Percentiles rank a stretch among this genome's conserved stretches.
These are phyloP conservation scores for Gallinago media DNA, from an alignment of 2,113 vertebrate species.

Conservation along the genomic window DNA sequence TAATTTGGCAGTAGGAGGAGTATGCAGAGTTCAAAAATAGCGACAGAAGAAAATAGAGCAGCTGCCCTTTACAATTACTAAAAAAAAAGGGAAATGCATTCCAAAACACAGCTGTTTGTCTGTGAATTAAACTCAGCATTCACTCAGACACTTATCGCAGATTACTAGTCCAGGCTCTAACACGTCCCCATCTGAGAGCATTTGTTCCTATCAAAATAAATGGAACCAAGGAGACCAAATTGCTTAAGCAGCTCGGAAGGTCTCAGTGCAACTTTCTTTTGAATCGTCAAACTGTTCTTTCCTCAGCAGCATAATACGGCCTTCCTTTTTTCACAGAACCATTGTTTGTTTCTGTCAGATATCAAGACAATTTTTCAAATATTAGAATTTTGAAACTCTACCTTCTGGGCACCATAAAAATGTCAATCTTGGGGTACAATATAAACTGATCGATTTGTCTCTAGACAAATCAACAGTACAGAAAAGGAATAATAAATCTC, in stretches of 20 bases:
- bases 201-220: neutral
- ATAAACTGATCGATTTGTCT: neutral
- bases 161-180: neutral
- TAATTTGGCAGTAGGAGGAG: neutral
- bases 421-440: neutral
- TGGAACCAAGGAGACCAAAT: neutral
- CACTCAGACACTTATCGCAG: neutral
- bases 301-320: accelerated
- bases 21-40: neutral
- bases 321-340: neutral
- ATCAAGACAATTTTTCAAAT: neutral
- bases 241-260: neutral
- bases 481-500: neutral
- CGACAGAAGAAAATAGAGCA: neutral
- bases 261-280: neutral
- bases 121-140: neutral
- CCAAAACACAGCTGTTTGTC: neutral
- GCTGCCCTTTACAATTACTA: neutral
- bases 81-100: neutral
- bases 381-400: neutral
- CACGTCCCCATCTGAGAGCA: neutral
- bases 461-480: neutral
- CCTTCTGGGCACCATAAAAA: neutral
- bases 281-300: neutral
- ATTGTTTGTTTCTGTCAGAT: neutral